phyloP scores from a whole-genome alignment of 2,888 invertebrate species.

The Myopa testacea region DNA sequence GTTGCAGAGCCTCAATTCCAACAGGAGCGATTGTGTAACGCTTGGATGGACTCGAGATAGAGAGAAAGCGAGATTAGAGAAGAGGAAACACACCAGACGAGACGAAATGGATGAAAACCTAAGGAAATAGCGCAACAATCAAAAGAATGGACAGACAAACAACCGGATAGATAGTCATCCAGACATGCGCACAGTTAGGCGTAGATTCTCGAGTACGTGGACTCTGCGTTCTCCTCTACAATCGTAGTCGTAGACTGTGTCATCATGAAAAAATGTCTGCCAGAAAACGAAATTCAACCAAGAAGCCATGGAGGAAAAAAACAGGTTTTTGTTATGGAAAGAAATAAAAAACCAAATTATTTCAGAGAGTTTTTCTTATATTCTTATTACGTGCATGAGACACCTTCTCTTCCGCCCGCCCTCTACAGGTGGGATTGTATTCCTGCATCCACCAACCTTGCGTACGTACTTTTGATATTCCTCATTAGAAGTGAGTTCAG shows the following conservation, averaged over 20 bases:
- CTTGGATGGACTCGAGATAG: not conserved
- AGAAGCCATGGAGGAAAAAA: constrained; percentile 4
- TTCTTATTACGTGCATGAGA: no score
- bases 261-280: not conserved
- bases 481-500: no score
- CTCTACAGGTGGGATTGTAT: no score
- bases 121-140: constrained; percentile 7
- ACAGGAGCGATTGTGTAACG: constrained; percentile 31
- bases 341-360: no score
- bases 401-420: no score
- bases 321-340: constrained; percentile 29
- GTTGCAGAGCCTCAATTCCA: not conserved
- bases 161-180: not conserved
- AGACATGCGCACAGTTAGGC: constrained; percentile 35
- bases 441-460: no score
- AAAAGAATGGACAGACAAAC: not conserved
- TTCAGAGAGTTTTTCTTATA: no score
- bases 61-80: not conserved
- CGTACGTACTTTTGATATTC: no score
- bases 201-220: constrained; percentile 1
- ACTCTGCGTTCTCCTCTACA: no score
- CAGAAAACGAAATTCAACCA: not conserved
- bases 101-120: not conserved
- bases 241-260: no score
- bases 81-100: not conserved